Evolutionary conservation across 2,888 invertebrate species (phyloP).

Genomic region (Apodemia mormo): DNA sequence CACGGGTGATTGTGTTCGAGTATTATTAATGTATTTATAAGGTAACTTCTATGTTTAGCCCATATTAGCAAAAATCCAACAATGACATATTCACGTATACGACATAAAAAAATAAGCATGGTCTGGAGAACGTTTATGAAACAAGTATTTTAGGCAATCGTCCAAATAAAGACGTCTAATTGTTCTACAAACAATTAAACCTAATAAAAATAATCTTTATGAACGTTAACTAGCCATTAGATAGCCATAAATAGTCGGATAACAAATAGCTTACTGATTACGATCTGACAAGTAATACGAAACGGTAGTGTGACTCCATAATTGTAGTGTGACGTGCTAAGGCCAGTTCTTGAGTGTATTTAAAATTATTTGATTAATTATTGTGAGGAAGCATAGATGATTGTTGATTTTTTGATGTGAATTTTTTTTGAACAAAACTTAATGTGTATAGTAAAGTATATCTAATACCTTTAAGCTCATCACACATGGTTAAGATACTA

Average conservation of each 20-base stretch:
- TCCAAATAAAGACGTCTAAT: not conserved
- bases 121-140: not conserved
- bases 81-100: too few relatives aligned
- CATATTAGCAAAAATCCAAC: too few relatives aligned
- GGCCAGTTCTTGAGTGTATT: not conserved
- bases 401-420: not conserved
- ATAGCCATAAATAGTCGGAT: constrained; percentile 37
- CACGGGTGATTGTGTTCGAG: too few relatives aligned
- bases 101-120: not conserved
- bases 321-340: constrained; percentile 29
- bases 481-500: too few relatives aligned
- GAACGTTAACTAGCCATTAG: constrained; percentile 40
- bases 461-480: too few relatives aligned
- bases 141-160: not conserved
- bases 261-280: constrained; percentile 44
- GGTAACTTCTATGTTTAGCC: too few relatives aligned
- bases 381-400: not conserved
- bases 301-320: constrained; percentile 26
- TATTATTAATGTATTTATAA: too few relatives aligned
- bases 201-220: not conserved
- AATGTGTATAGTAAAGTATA: too few relatives aligned
- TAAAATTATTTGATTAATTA: not conserved
- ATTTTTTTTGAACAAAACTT: too few relatives aligned
- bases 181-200: not conserved
- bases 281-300: constrained; percentile 36